phyloP scores from a whole-genome alignment of 2,113 vertebrate species.

The Percina caprodes region DNA sequence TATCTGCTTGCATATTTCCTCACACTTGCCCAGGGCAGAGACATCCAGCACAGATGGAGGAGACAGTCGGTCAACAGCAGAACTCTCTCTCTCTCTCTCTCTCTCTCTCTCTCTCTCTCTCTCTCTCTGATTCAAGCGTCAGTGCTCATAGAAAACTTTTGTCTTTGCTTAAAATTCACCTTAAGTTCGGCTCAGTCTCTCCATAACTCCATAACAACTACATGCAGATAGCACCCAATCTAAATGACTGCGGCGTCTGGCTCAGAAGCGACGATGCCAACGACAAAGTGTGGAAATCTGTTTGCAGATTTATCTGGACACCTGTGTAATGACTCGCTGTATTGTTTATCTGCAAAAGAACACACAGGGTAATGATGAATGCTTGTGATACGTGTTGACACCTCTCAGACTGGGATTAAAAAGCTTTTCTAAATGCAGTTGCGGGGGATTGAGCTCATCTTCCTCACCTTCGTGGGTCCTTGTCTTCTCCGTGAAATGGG shows the following conservation, averaged over 20 bases:
- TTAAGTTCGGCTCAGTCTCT: neutral
- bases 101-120: too few relatives aligned
- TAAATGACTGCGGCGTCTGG: constrained; percentile 41
- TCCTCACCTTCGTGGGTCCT: constrained; percentile 6
- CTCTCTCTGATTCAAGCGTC: neutral
- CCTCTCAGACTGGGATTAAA: constrained; percentile 52
- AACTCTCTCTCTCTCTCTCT: constrained; percentile 9
- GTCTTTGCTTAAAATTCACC: neutral
- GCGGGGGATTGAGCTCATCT: constrained; percentile 9
- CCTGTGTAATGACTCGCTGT: constrained; percentile 57
- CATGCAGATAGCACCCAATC: constrained; percentile 2
- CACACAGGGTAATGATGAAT: constrained; percentile 51
- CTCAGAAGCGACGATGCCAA: neutral
- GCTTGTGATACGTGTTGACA: constrained; percentile 37
- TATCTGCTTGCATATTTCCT: constrained; percentile 34
- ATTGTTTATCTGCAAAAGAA: constrained; percentile 60
- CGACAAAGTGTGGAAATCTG: constrained; percentile 7
- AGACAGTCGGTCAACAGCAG: constrained; percentile 1
- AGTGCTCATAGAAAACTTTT: neutral
- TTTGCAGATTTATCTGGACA: constrained; percentile 48
- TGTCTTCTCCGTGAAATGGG: neutral
- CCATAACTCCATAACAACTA: neutral
- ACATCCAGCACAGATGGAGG: neutral
- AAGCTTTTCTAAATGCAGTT: constrained; percentile 16
- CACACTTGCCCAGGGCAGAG: neutral